Evolutionary conservation across 2,797 vertebrate genomes (phyloP).

Genomic region (Danio jaintianensis): DNA sequence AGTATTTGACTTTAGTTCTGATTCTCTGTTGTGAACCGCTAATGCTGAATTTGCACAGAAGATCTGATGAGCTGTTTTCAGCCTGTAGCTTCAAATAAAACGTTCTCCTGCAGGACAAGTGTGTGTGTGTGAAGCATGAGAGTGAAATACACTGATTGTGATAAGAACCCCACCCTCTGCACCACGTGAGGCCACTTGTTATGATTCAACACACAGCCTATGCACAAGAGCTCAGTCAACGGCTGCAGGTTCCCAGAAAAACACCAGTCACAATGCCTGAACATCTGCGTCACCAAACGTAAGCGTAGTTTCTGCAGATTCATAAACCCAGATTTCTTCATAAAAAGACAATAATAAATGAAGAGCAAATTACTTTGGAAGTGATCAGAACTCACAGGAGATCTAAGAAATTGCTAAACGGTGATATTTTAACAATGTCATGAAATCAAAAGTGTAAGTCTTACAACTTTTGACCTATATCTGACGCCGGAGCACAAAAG

Average conservation of each 20-base stretch:
- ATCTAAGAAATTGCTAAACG: background rate
- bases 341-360: constrained; percentile 1
- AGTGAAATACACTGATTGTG: constrained; percentile 26
- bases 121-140: constrained; percentile 18
- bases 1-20: background rate
- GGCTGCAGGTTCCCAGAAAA: constrained; percentile 4
- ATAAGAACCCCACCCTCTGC: constrained; percentile 37
- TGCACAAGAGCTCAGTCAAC: constrained; percentile 10
- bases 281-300: background rate
- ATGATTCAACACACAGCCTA: constrained; percentile 41
- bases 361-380: background rate
- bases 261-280: background rate
- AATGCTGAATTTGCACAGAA: constrained; percentile 33
- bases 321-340: background rate
- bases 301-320: background rate
- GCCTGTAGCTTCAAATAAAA: background rate
- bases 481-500: too few species aligned
- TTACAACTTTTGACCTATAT: background rate
- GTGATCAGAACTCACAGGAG: background rate
- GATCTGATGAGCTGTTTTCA: background rate
- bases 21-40: constrained; percentile 12
- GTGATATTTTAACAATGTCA: background rate
- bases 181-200: constrained; percentile 48
- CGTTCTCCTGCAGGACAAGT: background rate
- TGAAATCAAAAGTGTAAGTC: background rate